Percentiles rank a stretch among this genome's conserved stretches.
Conservation (phyloP, 2,888 invertebrate species). For the Drosophila acutilabella region DNA sequence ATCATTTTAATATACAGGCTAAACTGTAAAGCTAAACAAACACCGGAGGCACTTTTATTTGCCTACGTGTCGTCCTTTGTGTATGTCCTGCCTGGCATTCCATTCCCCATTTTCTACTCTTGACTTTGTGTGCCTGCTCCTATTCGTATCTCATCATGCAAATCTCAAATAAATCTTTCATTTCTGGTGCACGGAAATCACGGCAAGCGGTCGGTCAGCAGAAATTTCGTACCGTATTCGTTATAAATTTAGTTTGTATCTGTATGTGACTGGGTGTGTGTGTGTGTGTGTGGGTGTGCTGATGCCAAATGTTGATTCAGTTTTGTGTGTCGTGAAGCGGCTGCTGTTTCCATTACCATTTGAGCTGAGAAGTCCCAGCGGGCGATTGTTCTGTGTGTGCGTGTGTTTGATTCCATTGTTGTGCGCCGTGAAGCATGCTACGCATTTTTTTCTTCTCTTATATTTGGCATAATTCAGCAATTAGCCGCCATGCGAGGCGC, state of each 20-base stretch:
- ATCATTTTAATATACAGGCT: slow-evolving; percentile 70
- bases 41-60: slow-evolving; percentile 74
- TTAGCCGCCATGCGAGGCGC: slow-evolving; percentile 54
- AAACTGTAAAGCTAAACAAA: slow-evolving; percentile 43
- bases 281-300: slow-evolving; percentile 25
- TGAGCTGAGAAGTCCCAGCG: slow-evolving; percentile 10
- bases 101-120: slow-evolving; percentile 11
- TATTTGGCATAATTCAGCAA: slow-evolving; percentile 66
- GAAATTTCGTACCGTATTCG: slow-evolving; percentile 13
- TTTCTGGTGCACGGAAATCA: slow-evolving; percentile 75
- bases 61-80: slow-evolving; percentile 72
- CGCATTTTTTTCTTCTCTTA: slow-evolving; percentile 5
- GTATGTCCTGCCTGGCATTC: not conserved
- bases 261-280: slow-evolving; percentile 5
- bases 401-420: slow-evolving; percentile 32
- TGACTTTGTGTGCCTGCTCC: slow-evolving; percentile 2
- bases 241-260: slow-evolving; percentile 16
- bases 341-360: slow-evolving; percentile 15
- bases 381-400: slow-evolving; percentile 11
- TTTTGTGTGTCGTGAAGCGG: slow-evolving; percentile 10
- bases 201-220: slow-evolving; percentile 57
- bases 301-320: slow-evolving; percentile 41
- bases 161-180: slow-evolving; percentile 79
- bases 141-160: slow-evolving; percentile 70
- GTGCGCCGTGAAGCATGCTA: slow-evolving; percentile 46